Base-by-base conservation (phyloP, 2,888 invertebrate species). In the Ormyrus thymus region DNA sequence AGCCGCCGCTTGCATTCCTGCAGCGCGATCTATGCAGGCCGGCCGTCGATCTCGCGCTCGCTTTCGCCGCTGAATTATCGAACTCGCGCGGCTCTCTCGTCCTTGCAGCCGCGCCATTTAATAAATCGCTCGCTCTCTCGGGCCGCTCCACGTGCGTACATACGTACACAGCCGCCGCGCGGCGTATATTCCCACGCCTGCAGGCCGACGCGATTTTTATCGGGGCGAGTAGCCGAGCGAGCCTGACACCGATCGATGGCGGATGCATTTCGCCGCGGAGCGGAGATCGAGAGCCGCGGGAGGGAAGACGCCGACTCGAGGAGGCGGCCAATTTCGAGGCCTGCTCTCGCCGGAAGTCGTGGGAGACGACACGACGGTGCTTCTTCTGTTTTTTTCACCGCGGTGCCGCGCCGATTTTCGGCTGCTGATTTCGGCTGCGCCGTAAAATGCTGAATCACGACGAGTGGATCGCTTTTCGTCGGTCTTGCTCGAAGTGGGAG, bases 321-420 rank as follows among this genome's bases (percentile, higher is more conserved):
- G 29, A 29, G 29, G 29, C 29, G 29, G 29, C 29, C 29, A 29
- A 29, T 29, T 29, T 29, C 29, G 65, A 51, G n/a, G 29, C 6
- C 11, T 45, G 8, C 8, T 61, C 45, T 43, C 6, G 13, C 1
- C 29, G 59, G 11, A 61, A 29, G 4, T 9, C 43, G 29, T 59
- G 0, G 10, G 11, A 10, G 9, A n/a, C 11, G 29, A 61, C 7
- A 64, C 8, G 46, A 11, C n/a, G 3, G 7, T 6, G 5, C 29
- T 66, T 53, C 2, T 6, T 13, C 6, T 11, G 15, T 46, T 15
- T 58, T 48, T 29, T 51, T 10, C 3, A 51, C 48, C 53, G 8
- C 45, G 51, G 59, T 15, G 45, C 29, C 55, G 76, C 80, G 96
- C 96, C 96, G 96, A 95, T 92, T 94, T 96, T 91, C 95, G 95